Evolutionary conservation across 2,888 invertebrate species (phyloP), one percentile per base, ranked within the genome.

Genomic region (Microctonus brassicae): DNA sequence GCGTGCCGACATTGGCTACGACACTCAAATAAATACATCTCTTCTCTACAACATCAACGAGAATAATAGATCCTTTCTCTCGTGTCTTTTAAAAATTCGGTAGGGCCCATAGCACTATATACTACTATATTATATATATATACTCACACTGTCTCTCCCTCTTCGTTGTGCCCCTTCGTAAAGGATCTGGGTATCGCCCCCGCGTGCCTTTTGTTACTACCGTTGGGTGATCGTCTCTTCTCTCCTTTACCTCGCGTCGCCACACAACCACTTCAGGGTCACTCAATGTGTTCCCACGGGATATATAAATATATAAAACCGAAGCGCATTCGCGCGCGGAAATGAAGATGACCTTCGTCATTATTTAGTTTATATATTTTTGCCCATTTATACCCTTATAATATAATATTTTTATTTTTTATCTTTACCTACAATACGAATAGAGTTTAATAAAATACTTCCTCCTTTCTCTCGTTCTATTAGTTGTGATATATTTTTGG

Each of bases 1-100:
- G 47, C n/a, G n/a, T n/a, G 47, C 47, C 17, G n/a, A 17, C n/a
- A 47, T n/a, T n/a, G n/a, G n/a, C 47, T 42, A 70, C 73, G 76
- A 75, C 77, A 75, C 77, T 76, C 73, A 76, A 76, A 76, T 76
- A 76, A 77, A 77, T 75, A 76, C 77, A 77, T 75, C 73, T 76
- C 64, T 70, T 70, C 53, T 55, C 67, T 55, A 47, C 17, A 4
- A 47, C 17, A 47, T 5, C 39, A 60, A 13, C 13, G 71, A 75
- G 76, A 77, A 74, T 47, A 77, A 77, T 77, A 77, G 77, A 76
- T 76, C 77, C 77, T 73, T 77, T 77, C 76, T 76, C 73, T 74
- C 61, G 67, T 47, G 4, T 47, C 17, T 20, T 20, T 17, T 7
- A 47, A 47, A 17, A 7, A n/a, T 17, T 47, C 6, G 47, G 47